Evolutionary conservation across 2,888 invertebrate genomes (phyloP).

Genomic region (Pyralis farinalis): DNA sequence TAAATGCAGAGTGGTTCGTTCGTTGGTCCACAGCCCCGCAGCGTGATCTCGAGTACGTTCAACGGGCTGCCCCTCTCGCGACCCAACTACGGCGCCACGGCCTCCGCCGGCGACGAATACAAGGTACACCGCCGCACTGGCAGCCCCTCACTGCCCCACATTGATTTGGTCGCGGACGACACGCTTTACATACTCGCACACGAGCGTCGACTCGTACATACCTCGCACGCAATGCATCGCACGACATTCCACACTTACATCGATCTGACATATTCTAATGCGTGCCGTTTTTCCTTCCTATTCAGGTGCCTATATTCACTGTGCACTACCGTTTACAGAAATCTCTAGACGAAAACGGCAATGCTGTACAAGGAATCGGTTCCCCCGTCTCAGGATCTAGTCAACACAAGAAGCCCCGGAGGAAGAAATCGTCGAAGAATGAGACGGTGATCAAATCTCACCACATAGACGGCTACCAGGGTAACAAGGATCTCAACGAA

Average conservation of each 20-base stretch:
- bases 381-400: constrained; percentile 68
- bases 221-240: background rate
- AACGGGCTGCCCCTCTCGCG: constrained; percentile 63
- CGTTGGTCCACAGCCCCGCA: constrained; percentile 49
- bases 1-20: background rate
- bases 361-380: constrained; percentile 83
- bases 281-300: constrained; percentile 33
- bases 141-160: background rate
- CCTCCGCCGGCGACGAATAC: constrained; percentile 49
- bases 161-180: background rate
- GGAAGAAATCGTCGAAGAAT: constrained; percentile 83
- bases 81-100: constrained; percentile 52
- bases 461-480: constrained; percentile 89
- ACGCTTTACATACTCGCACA: background rate
- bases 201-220: background rate
- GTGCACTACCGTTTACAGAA: constrained; percentile 72
- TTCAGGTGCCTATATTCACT: constrained; percentile 35
- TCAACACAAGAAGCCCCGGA: constrained; percentile 78
- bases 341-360: constrained; percentile 90
- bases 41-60: constrained; percentile 54
- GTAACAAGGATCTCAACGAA: constrained; percentile 88
- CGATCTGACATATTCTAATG: constrained; percentile 23
- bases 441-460: constrained; percentile 80
- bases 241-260: constrained; percentile 1
- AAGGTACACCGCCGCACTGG: constrained; percentile 43